Evolutionary conservation across 2,797 vertebrate species (phyloP), one percentile per base, ranked within the genome.

Genomic region (Danio aesculapii): DNA sequence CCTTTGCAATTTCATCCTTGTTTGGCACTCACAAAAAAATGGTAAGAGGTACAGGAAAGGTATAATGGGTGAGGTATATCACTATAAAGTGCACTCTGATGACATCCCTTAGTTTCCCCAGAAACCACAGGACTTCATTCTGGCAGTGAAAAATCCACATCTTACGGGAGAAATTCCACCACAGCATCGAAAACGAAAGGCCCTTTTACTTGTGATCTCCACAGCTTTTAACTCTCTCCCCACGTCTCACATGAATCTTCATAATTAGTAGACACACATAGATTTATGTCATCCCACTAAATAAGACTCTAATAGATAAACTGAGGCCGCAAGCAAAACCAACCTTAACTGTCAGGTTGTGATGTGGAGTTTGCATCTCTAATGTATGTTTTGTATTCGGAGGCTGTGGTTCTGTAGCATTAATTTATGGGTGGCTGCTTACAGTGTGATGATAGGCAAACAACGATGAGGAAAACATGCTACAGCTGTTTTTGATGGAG

Each of bases 21-120:
- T 90, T 89, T 89, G 81, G 86, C 77, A 64, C 77, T 85, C 75
- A 83, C 86, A 88, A 91, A 62, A 86, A 62, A 85, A 83, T 84
- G 61, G 70, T 66, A 88, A 82, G 72, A 47, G 41, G 69, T 47
- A 77, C 84, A 86, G 84, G 86, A 87, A 91, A 92, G 90, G 89
- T 92, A 92, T 92, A 91, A 91, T 91, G 88, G 91, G 89, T 91
- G 90, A 94, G 90, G 90, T 92, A 90, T 88, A 88, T 91, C 92
- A 87, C 92, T 87, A 88, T 87, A 91, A 86, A 87, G 88, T 88
- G 84, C 80, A 87, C 89, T 91, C 90, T 91, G 91, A 93, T 94
- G 92, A 94, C 93, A 94, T 93, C 91, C 87, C 30, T 90, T 85
- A 82, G 88, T 88, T 87, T 86, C 85, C 83, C 90, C 91, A 91